Conservation (phyloP, 2,888 invertebrate genomes). For the Trichopoda pennipes region DNA sequence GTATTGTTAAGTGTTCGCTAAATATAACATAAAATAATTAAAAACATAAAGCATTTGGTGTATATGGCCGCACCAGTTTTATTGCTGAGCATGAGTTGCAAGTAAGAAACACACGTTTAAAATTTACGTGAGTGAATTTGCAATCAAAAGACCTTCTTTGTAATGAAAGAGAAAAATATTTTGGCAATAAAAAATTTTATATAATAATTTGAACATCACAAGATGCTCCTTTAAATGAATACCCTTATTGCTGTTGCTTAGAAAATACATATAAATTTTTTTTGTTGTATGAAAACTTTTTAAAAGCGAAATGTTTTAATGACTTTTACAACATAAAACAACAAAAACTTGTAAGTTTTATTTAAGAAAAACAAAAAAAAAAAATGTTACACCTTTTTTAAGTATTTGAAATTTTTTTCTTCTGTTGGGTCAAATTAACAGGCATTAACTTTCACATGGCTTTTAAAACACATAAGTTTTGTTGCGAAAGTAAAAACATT, state of each 20-base stretch:
- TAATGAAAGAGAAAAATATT: no score
- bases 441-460: neutral
- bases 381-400: slow-evolving; percentile 4
- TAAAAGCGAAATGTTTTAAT: neutral
- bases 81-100: no score
- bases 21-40: no score
- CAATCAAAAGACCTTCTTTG: no score
- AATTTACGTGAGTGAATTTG: no score
- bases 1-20: no score
- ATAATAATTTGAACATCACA: neutral
- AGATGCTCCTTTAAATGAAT: neutral
- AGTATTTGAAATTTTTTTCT: neutral
- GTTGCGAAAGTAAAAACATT: neutral
- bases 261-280: neutral
- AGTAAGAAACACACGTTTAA: no score
- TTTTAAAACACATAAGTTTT: neutral
- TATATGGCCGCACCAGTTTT: no score
- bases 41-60: no score
- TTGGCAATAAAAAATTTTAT: no score
- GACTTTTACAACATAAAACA: neutral
- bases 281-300: neutral
- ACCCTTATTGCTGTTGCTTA: neutral
- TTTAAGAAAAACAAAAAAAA: neutral
- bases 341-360: neutral
- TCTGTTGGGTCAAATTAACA: neutral